These are phyloP conservation scores for Leptinotarsa defecta DNA, from an alignment of 1,140 invertebrate genomes.

Conservation along the genomic window DNA sequence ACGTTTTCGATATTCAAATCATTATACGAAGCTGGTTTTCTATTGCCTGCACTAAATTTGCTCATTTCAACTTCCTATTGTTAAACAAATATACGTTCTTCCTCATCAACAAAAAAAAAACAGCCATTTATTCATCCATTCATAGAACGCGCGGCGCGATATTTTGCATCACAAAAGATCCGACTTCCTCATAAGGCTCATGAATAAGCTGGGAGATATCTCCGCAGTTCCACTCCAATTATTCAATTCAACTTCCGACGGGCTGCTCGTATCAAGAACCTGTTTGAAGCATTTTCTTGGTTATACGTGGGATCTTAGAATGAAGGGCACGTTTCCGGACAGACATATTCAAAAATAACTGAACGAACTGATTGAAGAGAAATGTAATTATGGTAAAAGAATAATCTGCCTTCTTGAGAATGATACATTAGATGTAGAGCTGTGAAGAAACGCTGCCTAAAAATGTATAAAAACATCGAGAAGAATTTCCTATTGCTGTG, in stretches of 20 bases:
- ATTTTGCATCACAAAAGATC: constrained; percentile 18
- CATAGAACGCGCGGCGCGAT: neutral
- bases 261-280: neutral
- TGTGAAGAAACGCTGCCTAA: no score
- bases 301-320: neutral
- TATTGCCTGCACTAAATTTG: neutral
- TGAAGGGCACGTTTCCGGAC: neutral
- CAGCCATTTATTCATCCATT: constrained; percentile 5
- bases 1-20: neutral
- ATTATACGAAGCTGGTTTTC: neutral
- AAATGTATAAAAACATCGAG: no score
- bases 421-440: no score
- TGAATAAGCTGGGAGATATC: constrained; percentile 4
- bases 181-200: constrained; percentile 16
- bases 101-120: neutral
- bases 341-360: no score
- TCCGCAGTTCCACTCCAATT: constrained; percentile 20
- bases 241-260: constrained; percentile 23
- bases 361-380: no score
- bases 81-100: constrained; percentile 1
- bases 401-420: no score
- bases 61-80: neutral
- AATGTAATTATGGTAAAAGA: no score
- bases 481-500: no score
- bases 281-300: neutral